Evolutionary conservation across 2,797 vertebrate species (phyloP).

Genomic region (Otolemur crassicaudatus): DNA sequence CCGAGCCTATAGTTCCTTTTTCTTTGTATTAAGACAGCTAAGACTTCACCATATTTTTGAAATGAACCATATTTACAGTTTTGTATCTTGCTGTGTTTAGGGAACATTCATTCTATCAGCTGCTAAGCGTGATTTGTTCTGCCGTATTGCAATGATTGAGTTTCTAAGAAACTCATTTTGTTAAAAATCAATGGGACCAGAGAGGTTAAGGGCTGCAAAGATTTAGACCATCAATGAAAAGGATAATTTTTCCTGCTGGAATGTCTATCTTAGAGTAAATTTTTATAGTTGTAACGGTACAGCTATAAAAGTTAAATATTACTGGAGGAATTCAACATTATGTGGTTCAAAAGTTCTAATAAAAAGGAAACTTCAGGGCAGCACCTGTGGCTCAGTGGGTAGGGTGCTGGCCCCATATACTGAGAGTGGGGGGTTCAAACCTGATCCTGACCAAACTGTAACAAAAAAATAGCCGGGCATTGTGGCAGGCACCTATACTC

Average conservation of each 20-base stretch:
- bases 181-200: not conserved
- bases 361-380: not conserved
- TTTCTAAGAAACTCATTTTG: slow-evolving; percentile 18
- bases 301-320: slow-evolving; percentile 49
- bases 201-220: not conserved
- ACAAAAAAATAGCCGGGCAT: too few relatives aligned
- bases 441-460: too few relatives aligned
- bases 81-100: not conserved
- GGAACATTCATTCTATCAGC: not conserved
- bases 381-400: too few relatives aligned
- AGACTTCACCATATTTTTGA: not conserved
- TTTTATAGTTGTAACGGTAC: not conserved
- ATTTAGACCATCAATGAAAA: not conserved
- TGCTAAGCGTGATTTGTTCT: not conserved
- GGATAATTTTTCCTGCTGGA: not conserved
- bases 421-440: too few relatives aligned
- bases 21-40: not conserved
- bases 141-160: not conserved
- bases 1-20: not conserved
- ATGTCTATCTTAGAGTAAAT: not conserved
- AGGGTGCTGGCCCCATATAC: too few relatives aligned
- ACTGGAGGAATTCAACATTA: not conserved
- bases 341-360: slow-evolving; percentile 18
- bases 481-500: too few relatives aligned
- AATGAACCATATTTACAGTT: not conserved